Evolutionary conservation across 2,113 vertebrate species (phyloP).

Genomic region (Engystomops pustulosus): DNA sequence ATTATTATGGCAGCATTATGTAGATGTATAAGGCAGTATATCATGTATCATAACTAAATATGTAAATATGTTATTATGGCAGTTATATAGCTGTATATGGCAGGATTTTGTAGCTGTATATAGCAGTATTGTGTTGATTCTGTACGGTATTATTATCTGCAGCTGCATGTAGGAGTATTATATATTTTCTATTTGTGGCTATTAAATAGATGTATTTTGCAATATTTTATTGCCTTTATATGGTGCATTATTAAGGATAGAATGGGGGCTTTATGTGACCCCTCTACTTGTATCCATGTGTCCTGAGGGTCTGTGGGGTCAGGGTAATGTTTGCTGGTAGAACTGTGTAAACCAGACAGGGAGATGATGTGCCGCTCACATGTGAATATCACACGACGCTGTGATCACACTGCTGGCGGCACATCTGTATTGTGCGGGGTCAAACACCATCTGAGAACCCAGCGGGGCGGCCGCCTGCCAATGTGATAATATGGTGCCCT

Average conservation of each 20-base stretch:
- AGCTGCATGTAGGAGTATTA: too few relatives aligned
- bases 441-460: background rate
- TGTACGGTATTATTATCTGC: too few relatives aligned
- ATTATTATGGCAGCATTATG: background rate
- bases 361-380: background rate
- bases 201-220: too few relatives aligned
- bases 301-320: background rate
- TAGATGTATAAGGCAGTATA: too few relatives aligned
- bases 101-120: too few relatives aligned
- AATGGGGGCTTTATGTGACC: background rate
- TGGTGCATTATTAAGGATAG: too few relatives aligned
- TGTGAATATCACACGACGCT: background rate
- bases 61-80: too few relatives aligned
- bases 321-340: background rate
- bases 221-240: too few relatives aligned
- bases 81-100: too few relatives aligned
- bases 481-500: background rate
- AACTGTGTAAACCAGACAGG: background rate
- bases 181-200: too few relatives aligned
- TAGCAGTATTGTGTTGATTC: too few relatives aligned
- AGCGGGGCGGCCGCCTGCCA: background rate
- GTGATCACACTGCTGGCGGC: background rate
- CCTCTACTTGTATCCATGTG: background rate
- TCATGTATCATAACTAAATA: too few relatives aligned
- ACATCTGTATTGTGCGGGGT: background rate